These are phyloP conservation scores for Conistra vaccinii DNA, from an alignment of 2,888 invertebrate species.

Conservation along the genomic window DNA sequence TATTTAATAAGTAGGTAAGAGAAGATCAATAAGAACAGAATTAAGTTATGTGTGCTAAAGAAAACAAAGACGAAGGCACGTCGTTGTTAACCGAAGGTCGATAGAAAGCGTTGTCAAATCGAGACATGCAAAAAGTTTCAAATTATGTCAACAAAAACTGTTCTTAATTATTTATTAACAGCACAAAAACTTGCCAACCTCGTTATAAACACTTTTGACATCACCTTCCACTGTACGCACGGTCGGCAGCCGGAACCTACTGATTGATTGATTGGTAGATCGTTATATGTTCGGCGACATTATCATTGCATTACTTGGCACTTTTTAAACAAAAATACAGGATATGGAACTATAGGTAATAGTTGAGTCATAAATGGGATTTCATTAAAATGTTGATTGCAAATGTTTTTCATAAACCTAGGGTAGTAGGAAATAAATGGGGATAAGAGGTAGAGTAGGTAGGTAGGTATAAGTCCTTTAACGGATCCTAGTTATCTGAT, in stretches of 20 bases:
- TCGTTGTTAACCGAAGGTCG: constrained; percentile 68
- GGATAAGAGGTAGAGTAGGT: no score
- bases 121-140: constrained; percentile 65
- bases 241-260: background rate
- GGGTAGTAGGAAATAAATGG: background rate
- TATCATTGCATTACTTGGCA: constrained; percentile 13
- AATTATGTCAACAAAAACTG: constrained; percentile 67
- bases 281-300: constrained; percentile 1
- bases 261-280: background rate
- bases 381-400: constrained; percentile 19
- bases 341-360: constrained; percentile 16
- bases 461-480: background rate
- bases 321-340: constrained; percentile 25
- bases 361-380: constrained; percentile 5
- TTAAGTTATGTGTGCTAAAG: background rate
- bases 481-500: no score
- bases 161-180: constrained; percentile 50
- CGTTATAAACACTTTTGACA: constrained; percentile 7
- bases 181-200: constrained; percentile 40
- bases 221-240: constrained; percentile 1
- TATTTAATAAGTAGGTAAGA: background rate
- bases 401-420: background rate
- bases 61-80: background rate
- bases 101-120: constrained; percentile 70
- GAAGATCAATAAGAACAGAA: background rate